Evolutionary conservation across 2,888 invertebrate genomes (phyloP).

Genomic region (Creontiades dilutus): DNA sequence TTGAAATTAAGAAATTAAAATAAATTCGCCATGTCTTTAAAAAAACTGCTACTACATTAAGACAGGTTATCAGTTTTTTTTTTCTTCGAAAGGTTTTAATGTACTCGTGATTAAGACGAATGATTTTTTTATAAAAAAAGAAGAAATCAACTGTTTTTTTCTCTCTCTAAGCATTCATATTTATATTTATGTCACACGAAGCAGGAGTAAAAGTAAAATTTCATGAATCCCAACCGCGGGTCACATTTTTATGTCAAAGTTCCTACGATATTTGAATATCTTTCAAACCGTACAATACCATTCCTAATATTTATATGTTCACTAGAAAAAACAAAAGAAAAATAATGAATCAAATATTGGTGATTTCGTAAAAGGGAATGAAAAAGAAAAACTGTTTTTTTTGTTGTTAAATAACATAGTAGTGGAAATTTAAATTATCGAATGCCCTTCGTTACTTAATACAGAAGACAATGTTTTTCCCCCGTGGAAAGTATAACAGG

Average conservation of each 20-base stretch:
- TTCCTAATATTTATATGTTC: neutral
- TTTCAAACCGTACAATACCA: no score
- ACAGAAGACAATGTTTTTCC: slow-evolving; percentile 3
- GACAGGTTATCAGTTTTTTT: slow-evolving; percentile 38
- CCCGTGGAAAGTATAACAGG: neutral
- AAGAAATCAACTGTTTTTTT: neutral
- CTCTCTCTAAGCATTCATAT: neutral
- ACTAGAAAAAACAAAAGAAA: slow-evolving; percentile 21
- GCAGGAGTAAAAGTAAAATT: neutral
- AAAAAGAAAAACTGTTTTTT: neutral
- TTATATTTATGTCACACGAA: neutral
- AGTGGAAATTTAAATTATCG: neutral
- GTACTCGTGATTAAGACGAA: neutral
- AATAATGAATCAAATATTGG: neutral
- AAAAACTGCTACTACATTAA: slow-evolving; percentile 30
- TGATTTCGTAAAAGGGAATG: neutral
- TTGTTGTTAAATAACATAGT: no score
- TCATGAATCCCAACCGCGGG: neutral
- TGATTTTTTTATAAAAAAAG: neutral
- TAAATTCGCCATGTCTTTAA: slow-evolving; percentile 60
- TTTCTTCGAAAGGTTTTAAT: neutral
- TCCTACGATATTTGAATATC: no score
- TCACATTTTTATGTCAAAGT: no score
- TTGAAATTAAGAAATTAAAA: neutral
- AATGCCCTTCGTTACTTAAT: slow-evolving; percentile 54